These are phyloP conservation scores for Chrysogorgia sp. DNA, from an alignment of 92 coral and sea anemone genomes.

Conservation along the genomic window DNA sequence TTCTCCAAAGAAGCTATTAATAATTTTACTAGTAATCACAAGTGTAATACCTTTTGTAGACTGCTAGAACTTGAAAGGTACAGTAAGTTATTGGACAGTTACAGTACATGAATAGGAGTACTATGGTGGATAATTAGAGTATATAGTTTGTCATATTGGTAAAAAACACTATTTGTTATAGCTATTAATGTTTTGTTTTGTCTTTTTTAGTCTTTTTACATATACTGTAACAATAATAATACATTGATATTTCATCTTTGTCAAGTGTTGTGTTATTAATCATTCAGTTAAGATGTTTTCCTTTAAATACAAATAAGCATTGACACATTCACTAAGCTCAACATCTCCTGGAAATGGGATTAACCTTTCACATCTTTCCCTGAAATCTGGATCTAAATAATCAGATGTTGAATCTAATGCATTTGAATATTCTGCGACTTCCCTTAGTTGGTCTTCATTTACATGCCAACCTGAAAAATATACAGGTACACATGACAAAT, in stretches of 20 bases:
- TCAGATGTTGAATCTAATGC: conserved; percentile 46
- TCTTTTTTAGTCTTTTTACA: no score
- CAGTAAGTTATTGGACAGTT: no score
- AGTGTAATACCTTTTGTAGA: neutral
- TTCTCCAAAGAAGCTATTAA: neutral
- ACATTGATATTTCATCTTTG: no score
- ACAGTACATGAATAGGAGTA: no score
- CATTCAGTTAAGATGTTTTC: conserved; percentile 6
- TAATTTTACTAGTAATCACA: neutral
- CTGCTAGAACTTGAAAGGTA: neutral
- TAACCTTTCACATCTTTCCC: conserved; percentile 44
- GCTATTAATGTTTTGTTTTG: no score
- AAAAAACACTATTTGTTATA: no score
- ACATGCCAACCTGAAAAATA: conserved; percentile 39
- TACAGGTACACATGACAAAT: neutral
- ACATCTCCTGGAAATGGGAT: conserved; percentile 52
- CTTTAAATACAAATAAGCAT: conserved; percentile 45
- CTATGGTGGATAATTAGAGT: no score
- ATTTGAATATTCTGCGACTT: conserved; percentile 46
- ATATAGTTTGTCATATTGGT: no score
- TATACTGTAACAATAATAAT: no score
- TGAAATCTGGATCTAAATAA: conserved; percentile 34
- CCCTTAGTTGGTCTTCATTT: conserved; percentile 35
- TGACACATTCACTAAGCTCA: conserved; percentile 42
- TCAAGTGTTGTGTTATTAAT: no score